Evolutionary conservation across 1,140 invertebrate species (phyloP).

Genomic region (Melitaea cinxia): DNA sequence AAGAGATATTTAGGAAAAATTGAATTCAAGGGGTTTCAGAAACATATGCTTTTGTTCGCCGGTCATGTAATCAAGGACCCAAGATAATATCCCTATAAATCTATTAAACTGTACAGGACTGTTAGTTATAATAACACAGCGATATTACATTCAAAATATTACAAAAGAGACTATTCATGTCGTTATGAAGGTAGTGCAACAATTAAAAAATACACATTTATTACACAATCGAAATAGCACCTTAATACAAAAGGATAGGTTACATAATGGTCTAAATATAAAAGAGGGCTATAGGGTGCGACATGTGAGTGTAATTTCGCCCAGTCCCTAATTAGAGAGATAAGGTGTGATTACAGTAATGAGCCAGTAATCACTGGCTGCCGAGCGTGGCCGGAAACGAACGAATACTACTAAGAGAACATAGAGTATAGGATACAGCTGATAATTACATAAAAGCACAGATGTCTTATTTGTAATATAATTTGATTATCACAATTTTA

Average conservation of each 20-base stretch:
- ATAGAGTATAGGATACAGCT: too few relatives aligned
- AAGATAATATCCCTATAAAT: too few relatives aligned
- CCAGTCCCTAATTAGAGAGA: conserved; percentile 38
- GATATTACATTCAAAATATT: neutral
- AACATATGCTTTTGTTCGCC: too few relatives aligned
- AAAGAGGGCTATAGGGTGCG: conserved; percentile 4
- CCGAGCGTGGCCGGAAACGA: conserved; percentile 14
- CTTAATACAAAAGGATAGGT: neutral
- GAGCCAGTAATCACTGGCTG: conserved; percentile 32
- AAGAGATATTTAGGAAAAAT: too few relatives aligned
- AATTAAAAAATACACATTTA: neutral
- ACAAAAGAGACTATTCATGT: neutral
- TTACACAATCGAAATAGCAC: neutral
- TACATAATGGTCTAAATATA: neutral
- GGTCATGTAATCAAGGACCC: too few relatives aligned
- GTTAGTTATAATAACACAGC: neutral
- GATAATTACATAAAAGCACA: too few relatives aligned
- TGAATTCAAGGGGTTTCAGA: too few relatives aligned
- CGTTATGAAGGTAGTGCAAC: neutral
- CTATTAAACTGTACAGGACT: neutral
- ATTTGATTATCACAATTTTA: too few relatives aligned
- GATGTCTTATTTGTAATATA: too few relatives aligned
- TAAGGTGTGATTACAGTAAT: conserved; percentile 42
- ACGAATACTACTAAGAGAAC: neutral
- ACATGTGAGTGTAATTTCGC: conserved; percentile 36